phyloP scores from a whole-genome alignment of 2,888 invertebrate species.

The Callosobruchus maculatus region DNA sequence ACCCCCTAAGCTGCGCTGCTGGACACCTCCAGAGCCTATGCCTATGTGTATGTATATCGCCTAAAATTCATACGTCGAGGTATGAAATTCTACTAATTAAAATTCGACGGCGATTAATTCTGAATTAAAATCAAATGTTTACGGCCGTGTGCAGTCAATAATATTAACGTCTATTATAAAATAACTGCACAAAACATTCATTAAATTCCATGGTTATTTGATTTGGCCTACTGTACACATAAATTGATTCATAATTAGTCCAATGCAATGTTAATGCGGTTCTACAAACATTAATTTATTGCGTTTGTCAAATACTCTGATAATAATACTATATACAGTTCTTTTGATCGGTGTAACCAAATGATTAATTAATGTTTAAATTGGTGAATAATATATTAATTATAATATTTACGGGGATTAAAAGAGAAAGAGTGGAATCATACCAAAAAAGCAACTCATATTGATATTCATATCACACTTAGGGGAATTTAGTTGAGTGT shows the following conservation, averaged over 20 bases:
- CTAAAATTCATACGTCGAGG: background rate
- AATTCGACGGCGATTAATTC: background rate
- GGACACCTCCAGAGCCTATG: too few relatives aligned
- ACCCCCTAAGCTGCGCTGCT: too few relatives aligned
- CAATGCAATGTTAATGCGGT: background rate
- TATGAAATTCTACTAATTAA: background rate
- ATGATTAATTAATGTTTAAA: background rate
- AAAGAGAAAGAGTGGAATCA: too few relatives aligned
- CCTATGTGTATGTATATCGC: background rate
- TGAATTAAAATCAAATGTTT: background rate
- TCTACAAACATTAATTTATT: background rate
- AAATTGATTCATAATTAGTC: background rate
- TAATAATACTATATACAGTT: background rate
- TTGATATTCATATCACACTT: too few relatives aligned
- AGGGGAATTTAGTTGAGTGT: too few relatives aligned
- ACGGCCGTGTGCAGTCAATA: background rate
- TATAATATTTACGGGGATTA: background rate
- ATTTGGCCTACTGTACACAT: conserved; percentile 13
- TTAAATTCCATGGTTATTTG: conserved; percentile 14
- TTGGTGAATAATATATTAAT: conserved; percentile 21
- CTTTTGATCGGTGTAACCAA: background rate
- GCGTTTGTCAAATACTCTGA: background rate
- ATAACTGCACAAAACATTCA: conserved; percentile 3
- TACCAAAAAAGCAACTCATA: too few relatives aligned
- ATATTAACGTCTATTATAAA: background rate